Percentiles rank a stretch among this genome's conserved stretches.
phyloP scores from a whole-genome alignment of 2,888 invertebrate species.

The Acanthosepion esculentum region DNA sequence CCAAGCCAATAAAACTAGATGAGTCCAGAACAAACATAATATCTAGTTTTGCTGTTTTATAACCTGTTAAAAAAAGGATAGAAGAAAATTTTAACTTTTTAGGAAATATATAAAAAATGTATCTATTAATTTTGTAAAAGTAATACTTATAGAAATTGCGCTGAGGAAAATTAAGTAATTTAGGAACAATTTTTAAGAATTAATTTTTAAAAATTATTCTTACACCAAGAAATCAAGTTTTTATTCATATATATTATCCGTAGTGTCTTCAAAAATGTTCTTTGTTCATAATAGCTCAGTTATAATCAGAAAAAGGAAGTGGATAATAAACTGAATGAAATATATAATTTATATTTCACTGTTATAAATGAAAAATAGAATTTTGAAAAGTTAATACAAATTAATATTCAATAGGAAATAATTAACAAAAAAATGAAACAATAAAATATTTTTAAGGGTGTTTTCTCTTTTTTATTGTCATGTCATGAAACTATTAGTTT shows the following conservation, averaged over 20 bases:
- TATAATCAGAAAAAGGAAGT: neutral
- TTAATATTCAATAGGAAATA: no score
- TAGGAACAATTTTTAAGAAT: neutral
- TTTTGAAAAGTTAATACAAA: neutral
- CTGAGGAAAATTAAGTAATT: neutral
- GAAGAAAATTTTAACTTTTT: neutral
- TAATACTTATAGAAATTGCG: neutral
- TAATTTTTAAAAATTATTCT: no score
- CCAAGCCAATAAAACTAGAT: neutral
- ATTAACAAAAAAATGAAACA: no score
- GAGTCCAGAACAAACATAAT: slow-evolving; percentile 34
- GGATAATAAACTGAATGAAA: neutral
- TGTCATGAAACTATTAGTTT: no score
- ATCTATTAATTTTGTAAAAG: neutral
- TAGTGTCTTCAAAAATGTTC: no score
- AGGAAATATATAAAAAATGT: neutral
- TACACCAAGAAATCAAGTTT: no score
- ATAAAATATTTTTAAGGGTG: no score
- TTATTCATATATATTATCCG: no score
- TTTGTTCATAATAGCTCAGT: no score
- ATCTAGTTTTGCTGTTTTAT: neutral
- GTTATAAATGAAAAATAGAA: neutral
- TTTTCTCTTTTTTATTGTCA: no score
- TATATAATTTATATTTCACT: no score
- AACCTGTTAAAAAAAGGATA: neutral